phyloP scores from a whole-genome alignment of 53 echinoderm and acorn worm species.

The Echinarachnius parma region DNA sequence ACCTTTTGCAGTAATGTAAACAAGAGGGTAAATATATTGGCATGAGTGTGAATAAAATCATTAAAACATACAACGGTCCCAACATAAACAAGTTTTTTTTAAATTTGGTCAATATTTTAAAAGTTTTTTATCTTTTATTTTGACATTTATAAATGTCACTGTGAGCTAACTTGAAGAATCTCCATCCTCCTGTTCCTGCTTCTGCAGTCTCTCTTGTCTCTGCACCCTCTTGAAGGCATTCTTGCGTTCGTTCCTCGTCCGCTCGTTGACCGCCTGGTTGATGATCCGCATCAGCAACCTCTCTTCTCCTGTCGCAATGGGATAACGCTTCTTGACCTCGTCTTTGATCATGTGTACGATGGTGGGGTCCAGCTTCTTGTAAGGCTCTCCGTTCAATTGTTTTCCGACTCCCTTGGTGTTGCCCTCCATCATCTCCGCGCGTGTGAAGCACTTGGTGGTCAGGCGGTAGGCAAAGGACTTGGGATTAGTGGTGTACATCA shows the following conservation, averaged over 20 bases:
- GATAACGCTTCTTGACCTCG: slow-evolving; percentile 66
- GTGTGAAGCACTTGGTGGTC: slow-evolving; percentile 66
- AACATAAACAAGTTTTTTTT: too few species aligned
- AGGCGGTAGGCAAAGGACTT: slow-evolving; percentile 66
- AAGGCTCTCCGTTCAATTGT: slow-evolving; percentile 44
- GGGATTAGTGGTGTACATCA: slow-evolving; percentile 57
- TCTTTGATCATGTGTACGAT: slow-evolving; percentile 48
- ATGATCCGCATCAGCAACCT: slow-evolving; percentile 18
- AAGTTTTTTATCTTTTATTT: too few species aligned
- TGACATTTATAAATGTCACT: too few species aligned
- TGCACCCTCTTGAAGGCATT: too few species aligned
- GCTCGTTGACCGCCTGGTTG: slow-evolving; percentile 51
- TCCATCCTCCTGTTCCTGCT: not conserved
- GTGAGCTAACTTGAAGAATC: not conserved
- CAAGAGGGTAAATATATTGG: too few species aligned
- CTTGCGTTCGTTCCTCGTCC: slow-evolving; percentile 68
- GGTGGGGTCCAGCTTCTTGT: slow-evolving; percentile 56
- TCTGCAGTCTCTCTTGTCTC: not conserved
- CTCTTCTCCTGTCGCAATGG: slow-evolving; percentile 43
- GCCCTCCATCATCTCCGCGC: slow-evolving; percentile 60
- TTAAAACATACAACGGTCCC: too few species aligned
- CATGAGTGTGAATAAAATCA: too few species aligned
- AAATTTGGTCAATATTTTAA: too few species aligned
- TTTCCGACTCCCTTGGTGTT: slow-evolving; percentile 58
- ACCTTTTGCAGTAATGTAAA: too few species aligned